These are phyloP conservation scores for Tetranychus urticae DNA, from an alignment of 1,140 invertebrate species.

Conservation along the genomic window DNA sequence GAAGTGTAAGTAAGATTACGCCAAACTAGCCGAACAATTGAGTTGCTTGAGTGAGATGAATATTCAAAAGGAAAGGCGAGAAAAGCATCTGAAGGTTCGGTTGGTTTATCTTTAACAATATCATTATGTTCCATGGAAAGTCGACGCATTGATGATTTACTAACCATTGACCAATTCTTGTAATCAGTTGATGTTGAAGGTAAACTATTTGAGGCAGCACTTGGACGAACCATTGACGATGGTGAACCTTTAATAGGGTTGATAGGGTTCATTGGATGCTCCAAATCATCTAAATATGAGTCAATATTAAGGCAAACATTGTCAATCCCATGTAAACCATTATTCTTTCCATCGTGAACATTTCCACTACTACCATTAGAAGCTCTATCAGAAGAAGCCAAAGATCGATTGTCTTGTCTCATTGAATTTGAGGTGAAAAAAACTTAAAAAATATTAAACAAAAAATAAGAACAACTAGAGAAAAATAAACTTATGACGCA, in stretches of 20 bases:
- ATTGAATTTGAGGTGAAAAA: no score
- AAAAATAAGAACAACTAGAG: no score
- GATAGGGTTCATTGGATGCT: background rate
- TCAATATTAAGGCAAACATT: background rate
- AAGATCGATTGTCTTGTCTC: no score
- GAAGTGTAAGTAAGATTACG: constrained; percentile 1
- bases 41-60: background rate
- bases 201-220: background rate
- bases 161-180: background rate
- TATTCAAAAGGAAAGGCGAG: background rate
- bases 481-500: no score
- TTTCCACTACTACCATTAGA: background rate
- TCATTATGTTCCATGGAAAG: background rate
- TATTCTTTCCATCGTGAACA: background rate
- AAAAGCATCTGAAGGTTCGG: background rate
- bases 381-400: no score
- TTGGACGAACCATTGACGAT: background rate
- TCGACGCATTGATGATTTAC: background rate
- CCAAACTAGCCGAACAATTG: background rate
- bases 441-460: no score
- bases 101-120: background rate
- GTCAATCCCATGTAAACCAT: background rate
- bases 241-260: background rate
- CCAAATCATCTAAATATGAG: background rate
- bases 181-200: background rate